phyloP scores from a whole-genome alignment of 2,888 invertebrate species.

The Allophyes oxyacanthae region DNA sequence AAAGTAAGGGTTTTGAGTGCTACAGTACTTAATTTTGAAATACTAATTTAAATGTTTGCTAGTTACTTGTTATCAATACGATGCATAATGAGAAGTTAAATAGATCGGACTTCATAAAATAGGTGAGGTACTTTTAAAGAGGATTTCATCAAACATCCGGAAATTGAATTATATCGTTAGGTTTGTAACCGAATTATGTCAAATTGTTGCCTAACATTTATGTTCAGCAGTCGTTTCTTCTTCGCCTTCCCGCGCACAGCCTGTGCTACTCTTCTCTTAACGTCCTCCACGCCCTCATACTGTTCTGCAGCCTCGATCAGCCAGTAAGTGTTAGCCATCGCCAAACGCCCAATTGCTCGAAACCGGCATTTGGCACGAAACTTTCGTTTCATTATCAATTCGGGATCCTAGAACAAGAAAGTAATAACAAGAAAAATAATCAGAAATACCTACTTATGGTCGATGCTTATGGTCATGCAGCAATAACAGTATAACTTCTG shows the following conservation, averaged over 20 bases:
- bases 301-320: slow-evolving; percentile 85
- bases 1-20: too few species aligned
- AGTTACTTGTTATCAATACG: too few species aligned
- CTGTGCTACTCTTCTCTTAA: slow-evolving; percentile 88
- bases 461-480: too few species aligned
- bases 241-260: slow-evolving; percentile 84
- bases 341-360: slow-evolving; percentile 87
- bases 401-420: slow-evolving; percentile 72
- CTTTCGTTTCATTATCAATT: slow-evolving; percentile 74
- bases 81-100: too few species aligned
- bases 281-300: slow-evolving; percentile 85
- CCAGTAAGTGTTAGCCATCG: slow-evolving; percentile 89
- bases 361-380: slow-evolving; percentile 87
- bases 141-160: too few species aligned
- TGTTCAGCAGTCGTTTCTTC: slow-evolving; percentile 84
- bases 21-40: too few species aligned
- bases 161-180: neutral
- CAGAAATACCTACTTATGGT: too few species aligned
- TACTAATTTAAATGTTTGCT: too few species aligned
- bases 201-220: slow-evolving; percentile 73
- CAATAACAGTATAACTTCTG: too few species aligned
- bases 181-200: too few species aligned
- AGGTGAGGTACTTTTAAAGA: too few species aligned
- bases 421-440: neutral
- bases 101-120: too few species aligned